Evolutionary conservation across 2,113 vertebrate species (phyloP), one percentile per base, ranked within the genome.

Genomic region (Tenrec ecaudatus): DNA sequence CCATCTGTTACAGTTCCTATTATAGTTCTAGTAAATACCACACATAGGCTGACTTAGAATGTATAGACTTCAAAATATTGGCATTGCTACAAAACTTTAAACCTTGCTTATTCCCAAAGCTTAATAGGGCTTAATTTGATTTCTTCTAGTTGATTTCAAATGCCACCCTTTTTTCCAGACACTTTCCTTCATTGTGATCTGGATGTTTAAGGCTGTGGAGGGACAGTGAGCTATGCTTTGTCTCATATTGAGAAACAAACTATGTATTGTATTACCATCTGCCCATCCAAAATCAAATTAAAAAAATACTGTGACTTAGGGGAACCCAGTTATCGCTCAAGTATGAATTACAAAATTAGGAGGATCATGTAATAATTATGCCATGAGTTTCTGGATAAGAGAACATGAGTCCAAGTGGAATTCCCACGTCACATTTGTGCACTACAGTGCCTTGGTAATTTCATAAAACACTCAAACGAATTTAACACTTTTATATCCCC

Each of bases 1-100:
- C 94, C 94, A 95, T 95, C 90, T 94, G 90, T 83, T 94, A 86
- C 27, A 60, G 31, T 92, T 94, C 71, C 58, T 85, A 80, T 78
- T 94, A 90, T 86, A 93, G 90, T 83, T 88, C 33, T 40, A 86
- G n/a, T 77, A 80, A 96, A 87, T 76, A 75, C 64, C 76, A 86
- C 47, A 75, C 68, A 69, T 36, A 86, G 31, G 1, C 71, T 88
- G 31, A 3, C 47, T 92, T 71, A 10, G 71, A 79, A 94, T 68
- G 15, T 66, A 88, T 73, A 83, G 71, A 88, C 90, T 12, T 80
- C 82, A 94, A 94, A 95, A 90, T 75, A 90, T 86, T 96, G 40
- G 77, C 27, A 83, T 83, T 86, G 58, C 90, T 79, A 84, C 79
- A 76, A 76, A 77, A 33, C 82, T 88, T 88, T 58, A 86, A 71